Percentiles rank a stretch among this genome's conserved stretches.
Evolutionary conservation across 2,888 invertebrate species (phyloP).

Genomic region (Luperina nickerlii): DNA sequence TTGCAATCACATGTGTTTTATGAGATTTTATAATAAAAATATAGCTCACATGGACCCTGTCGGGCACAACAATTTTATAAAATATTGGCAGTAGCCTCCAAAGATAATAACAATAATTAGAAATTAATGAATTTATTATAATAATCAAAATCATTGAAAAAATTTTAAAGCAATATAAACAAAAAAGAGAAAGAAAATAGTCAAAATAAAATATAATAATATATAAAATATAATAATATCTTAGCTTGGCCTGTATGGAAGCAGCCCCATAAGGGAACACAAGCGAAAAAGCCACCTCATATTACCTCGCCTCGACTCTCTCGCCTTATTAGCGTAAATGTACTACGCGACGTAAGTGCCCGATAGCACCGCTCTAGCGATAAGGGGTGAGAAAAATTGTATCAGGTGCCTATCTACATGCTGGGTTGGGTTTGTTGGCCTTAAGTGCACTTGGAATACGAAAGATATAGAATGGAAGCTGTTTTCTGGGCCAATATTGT

Average conservation of each 20-base stretch:
- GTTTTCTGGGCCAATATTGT: constrained; percentile 7
- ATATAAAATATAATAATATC: too few species aligned
- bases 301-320: constrained; percentile 34
- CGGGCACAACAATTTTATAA: too few species aligned
- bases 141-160: too few species aligned
- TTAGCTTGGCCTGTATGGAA: neutral
- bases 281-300: constrained; percentile 38
- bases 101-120: too few species aligned
- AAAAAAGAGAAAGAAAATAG: too few species aligned
- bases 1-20: too few species aligned
- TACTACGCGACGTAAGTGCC: constrained; percentile 40
- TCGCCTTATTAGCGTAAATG: constrained; percentile 51
- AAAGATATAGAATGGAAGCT: constrained; percentile 18
- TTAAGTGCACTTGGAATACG: constrained; percentile 26
- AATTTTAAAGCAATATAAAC: too few species aligned
- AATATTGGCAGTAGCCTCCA: too few species aligned
- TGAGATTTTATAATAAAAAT: too few species aligned
- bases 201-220: too few species aligned
- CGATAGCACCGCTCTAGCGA: constrained; percentile 19
- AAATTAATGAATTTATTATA: too few species aligned
- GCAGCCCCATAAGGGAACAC: constrained; percentile 11
- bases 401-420: constrained; percentile 18
- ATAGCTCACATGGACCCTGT: too few species aligned
- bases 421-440: neutral
- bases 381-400: constrained; percentile 37